Conservation (phyloP, 2,888 invertebrate species). For the Cyclophora albipunctata region DNA sequence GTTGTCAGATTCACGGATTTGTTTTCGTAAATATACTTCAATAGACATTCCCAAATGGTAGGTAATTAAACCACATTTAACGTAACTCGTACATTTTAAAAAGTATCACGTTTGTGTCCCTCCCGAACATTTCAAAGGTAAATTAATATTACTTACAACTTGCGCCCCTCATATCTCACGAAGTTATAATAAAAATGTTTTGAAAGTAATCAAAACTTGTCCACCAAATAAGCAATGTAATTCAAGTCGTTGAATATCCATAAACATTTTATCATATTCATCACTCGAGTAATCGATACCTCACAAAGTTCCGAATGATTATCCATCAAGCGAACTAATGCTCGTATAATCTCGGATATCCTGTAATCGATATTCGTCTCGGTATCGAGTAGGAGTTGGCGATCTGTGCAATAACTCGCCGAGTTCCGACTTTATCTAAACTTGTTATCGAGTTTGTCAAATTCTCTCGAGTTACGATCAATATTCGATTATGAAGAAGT, state of each 20-base stretch:
- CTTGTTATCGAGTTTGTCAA: constrained; percentile 42
- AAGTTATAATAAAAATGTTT: too few relatives aligned
- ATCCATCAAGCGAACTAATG: constrained; percentile 19
- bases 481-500: constrained; percentile 16
- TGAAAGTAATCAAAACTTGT: too few relatives aligned
- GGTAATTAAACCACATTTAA: too few relatives aligned
- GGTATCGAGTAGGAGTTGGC: constrained; percentile 17
- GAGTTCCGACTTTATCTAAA: constrained; percentile 31
- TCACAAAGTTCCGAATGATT: constrained; percentile 15
- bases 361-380: constrained; percentile 19
- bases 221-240: too few relatives aligned
- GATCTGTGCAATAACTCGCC: constrained; percentile 35
- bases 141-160: too few relatives aligned
- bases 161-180: too few relatives aligned
- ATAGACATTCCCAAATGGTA: too few relatives aligned
- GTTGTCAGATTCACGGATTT: too few relatives aligned
- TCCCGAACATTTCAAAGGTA: too few relatives aligned
- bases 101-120: too few relatives aligned
- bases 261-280: constrained; percentile 15
- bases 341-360: constrained; percentile 20
- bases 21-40: too few relatives aligned
- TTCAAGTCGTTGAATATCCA: neutral
- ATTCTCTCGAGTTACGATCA: constrained; percentile 15
- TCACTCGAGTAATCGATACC: constrained; percentile 11
- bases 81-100: too few relatives aligned